Conservation (phyloP, 2,888 invertebrate genomes). For the Sialis lutaria region DNA sequence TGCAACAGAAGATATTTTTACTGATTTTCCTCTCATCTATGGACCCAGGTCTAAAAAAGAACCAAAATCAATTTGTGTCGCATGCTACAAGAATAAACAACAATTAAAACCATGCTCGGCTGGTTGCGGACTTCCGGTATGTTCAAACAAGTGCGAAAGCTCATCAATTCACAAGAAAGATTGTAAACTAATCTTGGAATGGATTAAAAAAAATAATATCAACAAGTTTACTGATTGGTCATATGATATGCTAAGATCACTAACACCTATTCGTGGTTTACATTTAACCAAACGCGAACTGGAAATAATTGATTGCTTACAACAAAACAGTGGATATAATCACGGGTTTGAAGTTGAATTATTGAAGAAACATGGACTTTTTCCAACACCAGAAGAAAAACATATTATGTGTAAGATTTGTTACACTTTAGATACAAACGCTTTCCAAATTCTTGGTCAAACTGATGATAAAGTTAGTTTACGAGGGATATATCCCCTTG, state of each 20-base stretch:
- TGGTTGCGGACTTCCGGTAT: slow-evolving; percentile 51
- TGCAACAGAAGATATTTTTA: slow-evolving; percentile 48
- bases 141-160: slow-evolving; percentile 43
- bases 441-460: slow-evolving; percentile 39
- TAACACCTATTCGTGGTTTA: slow-evolving; percentile 28
- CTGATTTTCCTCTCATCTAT: slow-evolving; percentile 48
- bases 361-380: slow-evolving; percentile 28
- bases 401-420: slow-evolving; percentile 38
- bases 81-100: slow-evolving; percentile 36
- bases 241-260: slow-evolving; percentile 21
- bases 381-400: slow-evolving; percentile 35
- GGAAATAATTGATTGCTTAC: slow-evolving; percentile 31
- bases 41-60: slow-evolving; percentile 43
- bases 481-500: slow-evolving; percentile 48
- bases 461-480: slow-evolving; percentile 30
- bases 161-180: slow-evolving; percentile 36
- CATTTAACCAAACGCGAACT: slow-evolving; percentile 27
- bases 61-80: slow-evolving; percentile 40
- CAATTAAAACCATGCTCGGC: slow-evolving; percentile 30
- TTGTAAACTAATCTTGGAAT: slow-evolving; percentile 35
- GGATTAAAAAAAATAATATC: slow-evolving; percentile 26
- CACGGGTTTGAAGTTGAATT: slow-evolving; percentile 39
- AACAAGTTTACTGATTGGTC: slow-evolving; percentile 18
- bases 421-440: slow-evolving; percentile 45
- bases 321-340: slow-evolving; percentile 32